Evolutionary conservation across 2,888 invertebrate genomes (phyloP), one percentile per base, ranked within the genome.

Genomic region (Andrena camellia): DNA sequence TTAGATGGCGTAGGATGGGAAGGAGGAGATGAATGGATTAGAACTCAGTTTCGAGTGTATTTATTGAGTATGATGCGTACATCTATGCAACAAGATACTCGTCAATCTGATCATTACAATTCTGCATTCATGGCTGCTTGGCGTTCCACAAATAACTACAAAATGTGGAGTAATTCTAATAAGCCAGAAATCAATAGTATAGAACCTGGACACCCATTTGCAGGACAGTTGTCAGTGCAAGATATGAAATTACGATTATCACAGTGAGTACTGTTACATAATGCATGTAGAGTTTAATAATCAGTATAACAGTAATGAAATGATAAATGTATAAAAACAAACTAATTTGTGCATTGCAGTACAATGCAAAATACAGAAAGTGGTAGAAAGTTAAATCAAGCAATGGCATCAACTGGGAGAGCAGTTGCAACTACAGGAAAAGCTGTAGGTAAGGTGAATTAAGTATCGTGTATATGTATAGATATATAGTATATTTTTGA

Each of bases 11-110:
- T 97, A 48, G 96, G 96, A 29, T 97, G 97, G 97, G 98, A 98
- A 94, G 99, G 99, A 68, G 98, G 99, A 31, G 99, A 99, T 92
- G 97, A 98, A 88, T 99, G 99, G 99, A 97, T 99, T 85, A 95
- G 99, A 86, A 97, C 98, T 71, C 99, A 99, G 94, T 99, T 99
- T 93, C 96, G 97, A 86, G 97, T 97, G 69, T 98, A 98, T 93
- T 95, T 98, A 84, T 95, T 98, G 88, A 97, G 97, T 91, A 95
- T 98, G 80, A 93, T 98, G 87, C 95, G 98, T 89, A 98, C 98
- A 8, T 97, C 97, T 50, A 94, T 97, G 83, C 94, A 97, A 87
- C 96, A 97, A 89, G 97, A 97, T 60, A 95, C 96, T 79, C 96
- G 97, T 86, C 98, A 98, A 92, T 95, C 96, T 66, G 98, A 99